Evolutionary conservation across 2,113 vertebrate genomes (phyloP).

Genomic region (Spea bombifrons): DNA sequence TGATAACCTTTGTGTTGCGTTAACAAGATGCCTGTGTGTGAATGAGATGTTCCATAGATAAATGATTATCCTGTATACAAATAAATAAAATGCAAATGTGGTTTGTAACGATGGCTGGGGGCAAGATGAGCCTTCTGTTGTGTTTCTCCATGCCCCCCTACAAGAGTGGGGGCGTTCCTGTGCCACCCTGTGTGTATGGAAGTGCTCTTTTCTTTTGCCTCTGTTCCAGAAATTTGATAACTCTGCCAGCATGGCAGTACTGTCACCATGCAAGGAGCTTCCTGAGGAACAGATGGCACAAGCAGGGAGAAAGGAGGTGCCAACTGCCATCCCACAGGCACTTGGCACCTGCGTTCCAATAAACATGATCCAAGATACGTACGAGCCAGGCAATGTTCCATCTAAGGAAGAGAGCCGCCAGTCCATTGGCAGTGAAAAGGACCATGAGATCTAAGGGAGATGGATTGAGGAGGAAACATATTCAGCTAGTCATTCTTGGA

Average conservation of each 20-base stretch:
- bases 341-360: slow-evolving; percentile 44
- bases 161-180: slow-evolving; percentile 38
- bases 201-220: slow-evolving; percentile 50
- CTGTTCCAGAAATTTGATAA: slow-evolving; percentile 42
- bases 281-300: slow-evolving; percentile 48
- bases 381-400: slow-evolving; percentile 37
- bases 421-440: slow-evolving; percentile 49
- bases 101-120: slow-evolving; percentile 46
- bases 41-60: slow-evolving; percentile 50
- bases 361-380: slow-evolving; percentile 38
- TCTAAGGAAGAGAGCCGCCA: slow-evolving; percentile 35
- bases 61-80: slow-evolving; percentile 50
- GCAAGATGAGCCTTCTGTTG: slow-evolving; percentile 48
- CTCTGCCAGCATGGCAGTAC: slow-evolving; percentile 42
- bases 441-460: slow-evolving; percentile 33
- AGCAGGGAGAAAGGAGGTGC: slow-evolving; percentile 44
- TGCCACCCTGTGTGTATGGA: slow-evolving; percentile 49
- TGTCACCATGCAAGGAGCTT: slow-evolving; percentile 48
- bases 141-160: slow-evolving; percentile 46
- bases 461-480: slow-evolving; percentile 38
- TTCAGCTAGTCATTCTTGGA: slow-evolving; percentile 46
- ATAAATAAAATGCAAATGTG: slow-evolving; percentile 49
- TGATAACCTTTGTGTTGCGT: slow-evolving; percentile 48
- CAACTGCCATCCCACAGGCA: slow-evolving; percentile 48
- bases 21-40: slow-evolving; percentile 49